Conservation (phyloP, 2,888 invertebrate genomes). For the Hoplodrina ambigua region DNA sequence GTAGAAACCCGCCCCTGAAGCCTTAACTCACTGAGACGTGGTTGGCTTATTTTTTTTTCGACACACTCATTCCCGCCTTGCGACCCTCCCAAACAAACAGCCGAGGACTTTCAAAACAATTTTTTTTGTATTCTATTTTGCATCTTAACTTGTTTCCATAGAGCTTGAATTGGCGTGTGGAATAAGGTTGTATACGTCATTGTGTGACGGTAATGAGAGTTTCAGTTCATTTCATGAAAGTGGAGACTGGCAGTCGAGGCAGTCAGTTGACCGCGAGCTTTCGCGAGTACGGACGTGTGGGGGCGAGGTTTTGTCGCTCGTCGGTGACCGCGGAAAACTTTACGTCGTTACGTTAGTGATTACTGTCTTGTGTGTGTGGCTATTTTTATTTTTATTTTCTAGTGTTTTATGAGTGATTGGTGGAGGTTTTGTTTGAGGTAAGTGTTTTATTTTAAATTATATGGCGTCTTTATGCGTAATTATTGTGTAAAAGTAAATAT, state of each 20-base stretch:
- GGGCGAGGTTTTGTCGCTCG: conserved; percentile 59
- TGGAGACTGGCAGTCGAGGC: conserved; percentile 80
- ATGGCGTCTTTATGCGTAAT: neutral
- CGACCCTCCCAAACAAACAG: conserved; percentile 90
- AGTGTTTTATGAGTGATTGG: conserved; percentile 56
- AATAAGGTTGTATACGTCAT: conserved; percentile 67
- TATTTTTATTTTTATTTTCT: conserved; percentile 59
- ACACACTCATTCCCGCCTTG: conserved; percentile 90
- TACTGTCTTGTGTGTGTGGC: conserved; percentile 58
- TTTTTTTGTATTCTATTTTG: conserved; percentile 57
- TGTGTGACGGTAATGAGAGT: conserved; percentile 68
- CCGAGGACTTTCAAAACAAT: conserved; percentile 88
- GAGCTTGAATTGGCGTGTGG: conserved; percentile 46
- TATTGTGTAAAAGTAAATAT: neutral
- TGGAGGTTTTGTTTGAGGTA: conserved; percentile 58
- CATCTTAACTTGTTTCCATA: neutral
- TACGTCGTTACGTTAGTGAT: conserved; percentile 68
- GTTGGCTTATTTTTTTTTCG: conserved; percentile 90
- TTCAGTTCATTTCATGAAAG: conserved; percentile 90
- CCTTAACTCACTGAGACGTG: conserved; percentile 89
- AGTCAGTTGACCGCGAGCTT: conserved; percentile 88
- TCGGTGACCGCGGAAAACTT: conserved; percentile 81
- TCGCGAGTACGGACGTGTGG: conserved; percentile 79
- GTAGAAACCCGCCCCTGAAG: conserved; percentile 87
- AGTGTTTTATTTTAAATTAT: conserved; percentile 27